Base-by-base conservation (phyloP, 2,888 invertebrate species). In the Dorcus parallelipipedus region DNA sequence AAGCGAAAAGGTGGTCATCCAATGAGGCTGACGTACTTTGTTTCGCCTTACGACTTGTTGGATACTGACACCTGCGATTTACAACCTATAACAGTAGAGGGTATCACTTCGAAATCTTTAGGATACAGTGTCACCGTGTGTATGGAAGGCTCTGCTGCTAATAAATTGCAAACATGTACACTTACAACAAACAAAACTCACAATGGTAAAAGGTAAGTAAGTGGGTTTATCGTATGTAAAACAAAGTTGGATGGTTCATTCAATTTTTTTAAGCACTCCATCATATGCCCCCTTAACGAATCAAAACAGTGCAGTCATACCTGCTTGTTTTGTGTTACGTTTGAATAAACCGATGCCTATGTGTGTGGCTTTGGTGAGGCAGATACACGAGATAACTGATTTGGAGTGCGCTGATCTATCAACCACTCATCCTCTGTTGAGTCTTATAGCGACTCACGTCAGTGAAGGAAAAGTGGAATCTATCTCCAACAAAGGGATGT, bases 21-120 rank as follows among this genome's bases (percentile, higher is more conserved):
- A 0, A 92, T 97, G 92, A 91, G 91, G 71, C 80, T 97, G 33
- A 95, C 94, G 0, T 97, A 95, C 77, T 96, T 96, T 76, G 91
- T 96, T 3, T 92, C 94, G 0, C 95, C 96, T 0, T 96, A 95
- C 73, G 95, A 96, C 76, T 81, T 96, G 50, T 81, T 96, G 68
- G 91, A 93, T 74, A 83, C 87, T 68, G 89, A 90, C 60, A 83
- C 82, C 56, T 87, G 87, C 68, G 85, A 87, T 5, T 83, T 90
- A 43, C 86, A 89, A 69, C 86, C 89, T 8, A 81, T 95, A 59
- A 90, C 88, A 48, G 82, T 87, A 10, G 94, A 95, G 70, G 80
- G 86, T n/a, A 82, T 92, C 40, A 83, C 84, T 33, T 73, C 81
- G 43, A 86, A 87, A 63, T 85, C 86, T 52, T 82, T 94, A 48